Base-by-base conservation (phyloP, 2,888 invertebrate species). In the Eupeodes luniger region DNA sequence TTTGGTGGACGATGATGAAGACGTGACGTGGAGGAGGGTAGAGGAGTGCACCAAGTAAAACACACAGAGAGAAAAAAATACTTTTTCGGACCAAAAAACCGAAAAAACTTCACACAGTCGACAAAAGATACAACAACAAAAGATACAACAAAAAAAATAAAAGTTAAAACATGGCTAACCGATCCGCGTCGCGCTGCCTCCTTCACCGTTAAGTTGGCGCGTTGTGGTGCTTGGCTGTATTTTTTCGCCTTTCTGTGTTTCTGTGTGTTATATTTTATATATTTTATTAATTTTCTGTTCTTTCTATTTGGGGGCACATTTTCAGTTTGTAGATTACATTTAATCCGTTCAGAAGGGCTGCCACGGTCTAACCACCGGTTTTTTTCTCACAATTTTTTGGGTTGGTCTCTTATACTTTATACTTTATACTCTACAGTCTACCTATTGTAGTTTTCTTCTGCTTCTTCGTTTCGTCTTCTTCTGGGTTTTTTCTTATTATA, bases 281-380 rank as follows among this genome's bases (percentile, higher is more conserved):
- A 86, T 86, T 86, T 86, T 86, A 86, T 86, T 88, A 88, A 88
- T 88, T 88, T 88, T 88, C 88, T 89, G 89, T 89, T 85, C 85
- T 85, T 85, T 89, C 89, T 89, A 89, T 89, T 89, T 89, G 89
- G 89, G 89, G 89, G 89, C 89, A 89, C 88, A 83, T 89, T 89
- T 85, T 90, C 89, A 92, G 91, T 92, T 91, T 91, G 91, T 91
- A 91, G 91, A 91, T 91, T 91, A 91, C 91, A 91, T 91, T 91
- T 91, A 91, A 92, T 91, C 91, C 91, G 91, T 91, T 91, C 91
- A 91, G 91, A 90, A 91, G 91, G 91, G 91, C 90, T 91, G 90
- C 87, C 90, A 85, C 87, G 87, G 87, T 85, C 87, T 90, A 89
- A 89, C 90, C 89, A 88, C 89, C 90, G 89, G 90, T 90, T 90